A percentile compares a stretch with the other conserved stretches of the same genome.
These are phyloP conservation scores for Escarpia spicata DNA, from an alignment of 2,888 invertebrate genomes.

Conservation along the genomic window DNA sequence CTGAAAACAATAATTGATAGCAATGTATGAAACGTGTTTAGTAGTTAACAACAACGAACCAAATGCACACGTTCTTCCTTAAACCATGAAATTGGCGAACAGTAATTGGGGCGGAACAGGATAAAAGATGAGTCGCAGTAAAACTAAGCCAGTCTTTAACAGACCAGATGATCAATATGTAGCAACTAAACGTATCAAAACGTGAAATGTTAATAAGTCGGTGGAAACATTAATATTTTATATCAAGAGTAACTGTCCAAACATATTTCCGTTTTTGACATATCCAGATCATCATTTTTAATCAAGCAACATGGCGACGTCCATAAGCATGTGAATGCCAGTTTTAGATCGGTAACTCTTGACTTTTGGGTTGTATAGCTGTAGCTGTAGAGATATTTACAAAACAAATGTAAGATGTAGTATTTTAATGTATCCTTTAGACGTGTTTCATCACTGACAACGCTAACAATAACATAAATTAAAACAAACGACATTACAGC, in stretches of 20 bases:
- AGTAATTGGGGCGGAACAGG: neutral
- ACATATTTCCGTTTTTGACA: neutral
- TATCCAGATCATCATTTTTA: neutral
- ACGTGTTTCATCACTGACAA: neutral
- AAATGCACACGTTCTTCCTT: neutral
- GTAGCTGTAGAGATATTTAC: neutral
- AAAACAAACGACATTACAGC: no score
- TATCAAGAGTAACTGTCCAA: neutral
- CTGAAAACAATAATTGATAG: neutral
- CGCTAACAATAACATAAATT: neutral
- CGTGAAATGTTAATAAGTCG: neutral
- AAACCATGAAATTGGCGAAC: neutral
- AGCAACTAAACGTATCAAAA: neutral
- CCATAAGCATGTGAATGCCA: neutral
- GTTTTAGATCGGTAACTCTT: neutral
- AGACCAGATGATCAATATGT: neutral
- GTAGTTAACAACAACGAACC: neutral
- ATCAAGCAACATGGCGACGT: slow-evolving; percentile 9
- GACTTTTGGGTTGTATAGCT: neutral
- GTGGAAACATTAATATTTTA: neutral
- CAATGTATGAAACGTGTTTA: neutral
- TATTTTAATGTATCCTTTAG: neutral
- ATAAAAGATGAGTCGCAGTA: neutral
- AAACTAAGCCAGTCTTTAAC: neutral
- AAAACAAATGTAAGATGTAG: neutral